phyloP scores from a whole-genome alignment of 1,140 invertebrate species.

The Atta cephalotes region DNA sequence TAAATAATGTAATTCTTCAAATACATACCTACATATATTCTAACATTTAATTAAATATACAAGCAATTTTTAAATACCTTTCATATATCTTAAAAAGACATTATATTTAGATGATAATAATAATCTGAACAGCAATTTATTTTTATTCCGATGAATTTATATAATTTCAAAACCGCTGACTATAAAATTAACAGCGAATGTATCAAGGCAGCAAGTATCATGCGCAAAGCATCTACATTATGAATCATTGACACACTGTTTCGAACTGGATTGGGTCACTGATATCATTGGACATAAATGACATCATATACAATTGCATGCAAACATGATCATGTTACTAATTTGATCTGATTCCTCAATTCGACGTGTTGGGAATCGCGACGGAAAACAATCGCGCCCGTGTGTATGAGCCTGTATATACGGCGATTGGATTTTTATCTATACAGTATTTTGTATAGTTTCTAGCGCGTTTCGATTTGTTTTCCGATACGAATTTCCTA shows the following conservation, averaged over 20 bases:
- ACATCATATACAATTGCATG: conserved; percentile 43
- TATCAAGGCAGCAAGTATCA: conserved; percentile 31
- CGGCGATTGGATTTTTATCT: neutral
- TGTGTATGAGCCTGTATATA: neutral
- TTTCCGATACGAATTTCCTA: conserved; percentile 69
- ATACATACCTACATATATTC: neutral
- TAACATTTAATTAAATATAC: neutral
- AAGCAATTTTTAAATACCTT: conserved; percentile 9
- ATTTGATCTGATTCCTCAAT: conserved; percentile 27
- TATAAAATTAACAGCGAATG: neutral
- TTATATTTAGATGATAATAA: neutral
- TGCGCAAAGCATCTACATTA: conserved; percentile 2
- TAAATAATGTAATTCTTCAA: neutral
- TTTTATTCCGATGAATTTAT: neutral
- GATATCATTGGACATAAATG: neutral
- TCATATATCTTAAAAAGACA: neutral
- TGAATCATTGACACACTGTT: conserved; percentile 3
- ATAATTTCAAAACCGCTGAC: neutral
- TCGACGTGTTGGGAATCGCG: conserved; percentile 35
- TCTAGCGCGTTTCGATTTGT: conserved; percentile 62
- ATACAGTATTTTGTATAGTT: conserved; percentile 19
- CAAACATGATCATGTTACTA: conserved; percentile 8
- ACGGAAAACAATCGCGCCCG: conserved; percentile 36
- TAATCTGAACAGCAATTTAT: neutral
- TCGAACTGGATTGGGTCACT: neutral